Base-by-base conservation (phyloP, 2,113 vertebrate species). In the Mastomys coucha region DNA sequence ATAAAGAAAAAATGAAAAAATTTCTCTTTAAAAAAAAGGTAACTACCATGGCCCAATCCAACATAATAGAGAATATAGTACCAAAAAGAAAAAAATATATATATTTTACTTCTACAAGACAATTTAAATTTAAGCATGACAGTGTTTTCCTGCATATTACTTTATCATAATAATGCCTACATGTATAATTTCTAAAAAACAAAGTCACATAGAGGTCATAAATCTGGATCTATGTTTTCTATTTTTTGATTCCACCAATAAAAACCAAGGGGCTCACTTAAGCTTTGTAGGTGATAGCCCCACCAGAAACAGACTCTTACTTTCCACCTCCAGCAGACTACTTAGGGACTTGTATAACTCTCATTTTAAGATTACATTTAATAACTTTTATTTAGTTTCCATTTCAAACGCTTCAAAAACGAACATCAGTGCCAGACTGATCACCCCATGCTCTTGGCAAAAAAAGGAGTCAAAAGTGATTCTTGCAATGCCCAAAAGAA, bases 371-470 rank as follows among this genome's bases (percentile, higher is more conserved):
- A 90, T 67, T 95, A 65, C 45, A 42, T 92, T 98, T 97, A 95
- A 97, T 96, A 96, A 36, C 95, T 92, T 97, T 98, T 89, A 96
- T 81, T 78, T 95, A 0, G 0, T 70, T 96, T 91, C 69, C 45
- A 98, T 96, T 98, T 97, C 93, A 97, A 86, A 97, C 93, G 84
- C 53, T 98, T 97, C 97, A 97, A 98, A 84, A 86, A 93, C 5
- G 91, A 98, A 84, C 95, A 98, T 73, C 19, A 73, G n/a, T 96
- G 89, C 93, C 42, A 96, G 91, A 89, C 90, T 96, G 96, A 98
- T 45, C 95, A 94, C 81, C 69, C 73, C 97, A 26, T 80, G 95
- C 95, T 97, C 96, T 82, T 69, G 24, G 86, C 91, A 96, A 72
- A 87, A 60, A 91, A 8, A 95, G 95, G 60, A 96, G 90, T 95